Conservation (phyloP, 2,888 invertebrate genomes). For the Cosmorhoe ocellata region DNA sequence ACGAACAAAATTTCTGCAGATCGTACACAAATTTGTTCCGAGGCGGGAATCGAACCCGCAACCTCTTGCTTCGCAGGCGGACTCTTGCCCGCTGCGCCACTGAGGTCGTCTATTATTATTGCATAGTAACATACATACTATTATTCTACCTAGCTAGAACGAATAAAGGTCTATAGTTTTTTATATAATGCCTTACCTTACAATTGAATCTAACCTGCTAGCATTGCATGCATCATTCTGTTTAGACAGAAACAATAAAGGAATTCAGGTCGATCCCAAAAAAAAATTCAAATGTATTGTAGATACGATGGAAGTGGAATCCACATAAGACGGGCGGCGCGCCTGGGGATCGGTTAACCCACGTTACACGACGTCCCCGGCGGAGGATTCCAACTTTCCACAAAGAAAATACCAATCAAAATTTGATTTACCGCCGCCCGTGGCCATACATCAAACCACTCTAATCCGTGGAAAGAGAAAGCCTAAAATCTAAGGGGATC, state of each 20-base stretch:
- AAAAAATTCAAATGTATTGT: constrained; percentile 54
- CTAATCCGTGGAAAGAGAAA: constrained; percentile 76
- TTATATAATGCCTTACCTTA: too few relatives aligned
- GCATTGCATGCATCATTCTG: too few relatives aligned
- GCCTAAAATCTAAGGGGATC: constrained; percentile 76
- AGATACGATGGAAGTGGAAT: constrained; percentile 40
- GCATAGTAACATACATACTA: not conserved
- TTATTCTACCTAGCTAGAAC: too few relatives aligned
- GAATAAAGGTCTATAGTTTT: too few relatives aligned
- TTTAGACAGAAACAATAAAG: not conserved
- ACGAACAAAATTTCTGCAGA: too few relatives aligned
- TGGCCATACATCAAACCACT: constrained; percentile 77
- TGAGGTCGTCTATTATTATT: too few relatives aligned
- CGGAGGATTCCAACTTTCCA: constrained; percentile 74
- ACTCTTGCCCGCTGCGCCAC: too few relatives aligned
- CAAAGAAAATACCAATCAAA: constrained; percentile 82
- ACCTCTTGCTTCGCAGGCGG: too few relatives aligned
- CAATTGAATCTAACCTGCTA: too few relatives aligned
- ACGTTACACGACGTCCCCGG: constrained; percentile 67
- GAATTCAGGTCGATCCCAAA: constrained; percentile 48
- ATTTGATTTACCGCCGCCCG: constrained; percentile 82
- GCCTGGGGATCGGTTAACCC: constrained; percentile 79
- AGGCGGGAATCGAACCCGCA: too few relatives aligned
- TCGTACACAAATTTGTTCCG: too few relatives aligned
- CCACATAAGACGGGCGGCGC: constrained; percentile 61